phyloP scores from a whole-genome alignment of 2,888 invertebrate species.

The Cyrtodaria siliqua region DNA sequence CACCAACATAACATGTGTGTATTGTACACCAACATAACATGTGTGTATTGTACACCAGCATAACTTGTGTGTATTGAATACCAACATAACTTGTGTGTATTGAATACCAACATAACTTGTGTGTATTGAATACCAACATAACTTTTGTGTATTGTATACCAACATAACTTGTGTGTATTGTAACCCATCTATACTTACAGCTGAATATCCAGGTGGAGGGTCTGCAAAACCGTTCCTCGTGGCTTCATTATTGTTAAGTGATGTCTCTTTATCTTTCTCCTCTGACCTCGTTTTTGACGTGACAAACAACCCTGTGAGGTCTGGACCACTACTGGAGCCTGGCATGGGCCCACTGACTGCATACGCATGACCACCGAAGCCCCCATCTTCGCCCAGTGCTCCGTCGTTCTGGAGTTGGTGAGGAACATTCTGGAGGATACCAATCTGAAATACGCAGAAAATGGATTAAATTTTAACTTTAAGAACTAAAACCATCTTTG shows the following conservation, averaged over 20 bases:
- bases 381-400: constrained; percentile 32
- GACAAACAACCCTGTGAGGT: constrained; percentile 71
- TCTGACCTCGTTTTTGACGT: constrained; percentile 61
- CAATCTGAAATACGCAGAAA: constrained; percentile 60
- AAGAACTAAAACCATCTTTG: too few relatives aligned
- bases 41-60: too few relatives aligned
- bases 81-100: too few relatives aligned
- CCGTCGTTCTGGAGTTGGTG: constrained; percentile 47
- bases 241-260: constrained; percentile 23
- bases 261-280: constrained; percentile 47
- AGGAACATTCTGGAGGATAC: constrained; percentile 66
- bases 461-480: too few relatives aligned
- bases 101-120: too few relatives aligned
- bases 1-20: too few relatives aligned
- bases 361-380: constrained; percentile 56
- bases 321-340: constrained; percentile 64
- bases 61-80: too few relatives aligned
- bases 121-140: too few relatives aligned
- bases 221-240: constrained; percentile 3
- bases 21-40: too few relatives aligned
- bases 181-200: constrained; percentile 37
- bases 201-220: constrained; percentile 25
- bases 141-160: too few relatives aligned
- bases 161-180: too few relatives aligned
- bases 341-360: constrained; percentile 46